Evolutionary conservation across 1,140 invertebrate species (phyloP), one percentile per base, ranked within the genome.

Genomic region (Manduca sexta): DNA sequence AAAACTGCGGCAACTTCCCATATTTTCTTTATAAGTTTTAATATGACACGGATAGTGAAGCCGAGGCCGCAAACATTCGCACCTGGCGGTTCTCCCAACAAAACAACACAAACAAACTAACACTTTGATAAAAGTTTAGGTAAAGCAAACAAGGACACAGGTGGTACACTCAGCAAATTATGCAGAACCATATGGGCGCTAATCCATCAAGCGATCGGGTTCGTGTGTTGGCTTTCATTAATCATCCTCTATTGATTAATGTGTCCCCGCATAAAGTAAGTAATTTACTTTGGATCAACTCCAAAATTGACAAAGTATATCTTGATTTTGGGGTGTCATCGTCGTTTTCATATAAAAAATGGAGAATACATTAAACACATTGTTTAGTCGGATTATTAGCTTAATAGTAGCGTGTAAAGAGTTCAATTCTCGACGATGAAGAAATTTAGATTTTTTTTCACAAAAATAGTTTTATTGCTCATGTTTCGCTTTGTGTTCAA

Each of bases 161-260:
- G 70, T 80, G 74, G 66, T 52, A 61, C 70, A 79, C 70, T 76
- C 62, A 72, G 74, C 74, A 74, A 74, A 82, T 84, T 82, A 84
- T 79, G 70, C 78, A 74, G 67, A 69, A 63, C 65, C 76, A 75
- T 73, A 80, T 75, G 80, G 74, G 60, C 69, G 73, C 76, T 82
- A 84, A 80, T 82, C 78, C 78, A 82, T 84, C 80, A 84, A 70
- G 56, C 70, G 66, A 78, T 80, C 76, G 69, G 54, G 65, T 71
- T 71, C 67, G 60, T 69, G 56, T 55, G 65, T 67, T 53, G 45
- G 56, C 71, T 69, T 62, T 61, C 80, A 84, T 84, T 82, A 84
- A 84, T 84, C 76, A 84, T 78, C 64, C 67, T 70, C 60, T 74
- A 84, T 82, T 82, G 78, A 82, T 84, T 82, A 82, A 82, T 82